Conservation (phyloP, 1,140 invertebrate species). For the Archegozetes longisetosus region DNA sequence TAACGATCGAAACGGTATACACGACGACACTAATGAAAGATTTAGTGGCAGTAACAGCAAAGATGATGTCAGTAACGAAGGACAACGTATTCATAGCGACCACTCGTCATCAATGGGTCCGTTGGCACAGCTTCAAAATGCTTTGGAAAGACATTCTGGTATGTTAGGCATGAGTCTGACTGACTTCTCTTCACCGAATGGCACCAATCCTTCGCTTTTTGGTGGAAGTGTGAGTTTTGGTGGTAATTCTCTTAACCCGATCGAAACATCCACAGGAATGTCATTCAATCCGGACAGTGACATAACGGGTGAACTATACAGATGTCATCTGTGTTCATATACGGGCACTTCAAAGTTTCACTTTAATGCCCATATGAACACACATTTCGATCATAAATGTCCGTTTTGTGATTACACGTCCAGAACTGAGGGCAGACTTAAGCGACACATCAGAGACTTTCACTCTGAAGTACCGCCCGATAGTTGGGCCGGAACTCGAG, state of each 20-base stretch:
- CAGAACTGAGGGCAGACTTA: slow-evolving; percentile 38
- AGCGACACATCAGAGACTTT: slow-evolving; percentile 40
- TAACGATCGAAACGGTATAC: not conserved
- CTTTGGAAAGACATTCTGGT: not conserved
- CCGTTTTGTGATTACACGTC: slow-evolving; percentile 41
- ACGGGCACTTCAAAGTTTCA: slow-evolving; percentile 26
- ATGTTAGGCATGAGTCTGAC: not conserved
- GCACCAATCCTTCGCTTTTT: not conserved
- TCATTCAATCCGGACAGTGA: not conserved
- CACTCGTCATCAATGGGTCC: not conserved
- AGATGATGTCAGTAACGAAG: not conserved
- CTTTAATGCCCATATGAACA: slow-evolving; percentile 37
- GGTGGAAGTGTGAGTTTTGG: too few species aligned
- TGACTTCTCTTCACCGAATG: not conserved
- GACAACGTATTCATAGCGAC: too few species aligned
- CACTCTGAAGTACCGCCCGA: slow-evolving; percentile 24
- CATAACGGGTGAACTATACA: slow-evolving; percentile 8
- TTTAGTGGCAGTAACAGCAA: not conserved
- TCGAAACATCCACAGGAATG: not conserved
- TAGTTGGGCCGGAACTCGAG: slow-evolving; percentile 19
- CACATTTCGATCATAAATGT: slow-evolving; percentile 36
- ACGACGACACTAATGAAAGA: not conserved
- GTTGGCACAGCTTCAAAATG: not conserved
- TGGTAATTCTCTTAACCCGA: not conserved
- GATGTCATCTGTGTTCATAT: slow-evolving; percentile 29